A percentile compares a stretch with the other conserved stretches of the same genome.
phyloP scores from a whole-genome alignment of 2,797 vertebrate genomes.

The Ibycter americanus region DNA sequence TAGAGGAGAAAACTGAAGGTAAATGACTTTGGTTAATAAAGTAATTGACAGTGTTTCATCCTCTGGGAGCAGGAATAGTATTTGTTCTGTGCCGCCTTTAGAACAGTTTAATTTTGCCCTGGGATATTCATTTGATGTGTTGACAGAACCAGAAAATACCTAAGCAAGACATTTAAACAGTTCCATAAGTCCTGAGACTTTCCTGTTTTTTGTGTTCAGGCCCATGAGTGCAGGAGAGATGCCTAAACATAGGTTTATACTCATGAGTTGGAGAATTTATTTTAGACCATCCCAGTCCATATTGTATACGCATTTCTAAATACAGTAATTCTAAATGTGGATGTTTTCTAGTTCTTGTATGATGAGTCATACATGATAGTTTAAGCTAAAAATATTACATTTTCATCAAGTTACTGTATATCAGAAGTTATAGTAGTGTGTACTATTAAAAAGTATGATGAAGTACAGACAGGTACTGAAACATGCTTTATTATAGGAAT shows the following conservation, averaged over 20 bases:
- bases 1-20: slow-evolving; percentile 90
- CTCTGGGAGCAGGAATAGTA: not conserved
- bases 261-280: not conserved
- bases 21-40: not conserved
- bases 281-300: not conserved
- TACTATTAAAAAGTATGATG: not conserved
- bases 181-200: not conserved
- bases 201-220: not conserved
- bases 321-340: not conserved
- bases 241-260: not conserved
- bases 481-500: not conserved
- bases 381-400: not conserved
- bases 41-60: not conserved
- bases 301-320: not conserved
- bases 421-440: not conserved
- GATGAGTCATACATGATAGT: not conserved
- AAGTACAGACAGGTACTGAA: not conserved
- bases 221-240: not conserved
- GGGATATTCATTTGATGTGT: not conserved
- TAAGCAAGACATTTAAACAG: not conserved
- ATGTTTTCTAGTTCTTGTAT: not conserved
- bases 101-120: not conserved
- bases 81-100: not conserved
- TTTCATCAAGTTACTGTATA: not conserved
- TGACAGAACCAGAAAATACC: not conserved